Evolutionary conservation across 2,797 vertebrate genomes (phyloP), one percentile per base, ranked within the genome.

Genomic region (Peromyscus aztecus): DNA sequence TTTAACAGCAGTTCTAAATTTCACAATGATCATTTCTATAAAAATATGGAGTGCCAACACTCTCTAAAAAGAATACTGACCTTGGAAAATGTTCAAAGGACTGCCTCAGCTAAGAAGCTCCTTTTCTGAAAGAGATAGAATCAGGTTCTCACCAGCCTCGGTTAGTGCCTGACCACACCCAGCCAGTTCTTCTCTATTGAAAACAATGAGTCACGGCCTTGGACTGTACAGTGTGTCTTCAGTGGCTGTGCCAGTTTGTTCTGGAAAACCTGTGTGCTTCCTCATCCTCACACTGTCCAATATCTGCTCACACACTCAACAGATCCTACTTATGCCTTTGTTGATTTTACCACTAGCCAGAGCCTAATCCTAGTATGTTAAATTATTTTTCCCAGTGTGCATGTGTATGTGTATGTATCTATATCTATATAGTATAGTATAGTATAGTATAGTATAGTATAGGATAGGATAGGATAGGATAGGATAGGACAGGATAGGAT

Each of bases 1-100:
- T 67, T 89, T 81, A 59, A 67, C 29, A 93, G 43, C 46, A 91
- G n/a, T 75, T 81, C 19, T 40, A 89, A 93, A 89, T 78, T 49
- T 90, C 81, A 43, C 67, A 94, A 83, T 65, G 23, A 37, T 73
- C 40, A 89, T 76, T 91, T 95, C 59, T 13, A 65, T 65, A 27
- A 86, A 80, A 93, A 34, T 19, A 46, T 19, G n/a, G 31, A 76
- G 82, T 82, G 29, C 69, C 43, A 86, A 63, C n/a, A 61, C 12
- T 71, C 13, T 69, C 49, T 77, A 75, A 13, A 75, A 83, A 81
- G 85, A 97, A 88, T 63, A 67, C 13, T 59, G 61, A 65, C 67
- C 49, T 67, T 52, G 31, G 37, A 77, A 92, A 23, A 71, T 78
- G 8, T 21, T 43, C 34, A 57, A 88, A 86, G 34, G 83, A 4